Evolutionary conservation across 2,113 vertebrate genomes (phyloP).

Genomic region (Halcyon senegalensis): DNA sequence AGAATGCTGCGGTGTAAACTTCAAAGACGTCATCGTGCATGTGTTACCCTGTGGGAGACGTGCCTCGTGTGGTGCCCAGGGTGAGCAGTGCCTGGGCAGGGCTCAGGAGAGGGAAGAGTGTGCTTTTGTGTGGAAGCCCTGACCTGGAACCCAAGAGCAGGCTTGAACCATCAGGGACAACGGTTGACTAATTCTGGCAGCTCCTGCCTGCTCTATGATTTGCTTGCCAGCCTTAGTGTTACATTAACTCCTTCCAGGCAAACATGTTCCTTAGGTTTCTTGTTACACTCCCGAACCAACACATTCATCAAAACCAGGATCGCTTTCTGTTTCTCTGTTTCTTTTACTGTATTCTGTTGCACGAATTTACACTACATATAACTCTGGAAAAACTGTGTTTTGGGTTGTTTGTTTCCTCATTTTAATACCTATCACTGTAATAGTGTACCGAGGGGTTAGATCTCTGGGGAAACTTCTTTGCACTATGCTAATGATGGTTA

Average conservation of each 20-base stretch:
- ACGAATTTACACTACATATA: neutral
- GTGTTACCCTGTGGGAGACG: neutral
- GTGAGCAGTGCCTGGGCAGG: neutral
- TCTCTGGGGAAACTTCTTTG: neutral
- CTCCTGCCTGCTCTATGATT: neutral
- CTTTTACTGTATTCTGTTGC: neutral
- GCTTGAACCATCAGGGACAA: neutral
- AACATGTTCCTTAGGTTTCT: neutral
- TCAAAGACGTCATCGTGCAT: fast-evolving
- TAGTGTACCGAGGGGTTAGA: neutral
- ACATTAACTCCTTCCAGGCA: neutral
- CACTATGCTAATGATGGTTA: neutral
- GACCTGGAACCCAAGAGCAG: constrained; percentile 51
- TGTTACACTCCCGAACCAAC: neutral
- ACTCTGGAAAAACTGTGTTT: neutral
- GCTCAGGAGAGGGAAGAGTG: neutral
- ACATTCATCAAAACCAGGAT: neutral
- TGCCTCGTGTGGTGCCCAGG: neutral
- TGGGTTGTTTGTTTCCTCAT: neutral
- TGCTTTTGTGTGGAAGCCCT: constrained; percentile 42
- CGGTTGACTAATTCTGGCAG: neutral
- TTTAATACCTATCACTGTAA: neutral
- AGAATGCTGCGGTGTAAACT: neutral
- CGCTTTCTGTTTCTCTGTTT: fast-evolving
- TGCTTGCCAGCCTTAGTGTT: neutral